Conservation (phyloP, 2,797 vertebrate genomes). For the Eulemur coronatus region DNA sequence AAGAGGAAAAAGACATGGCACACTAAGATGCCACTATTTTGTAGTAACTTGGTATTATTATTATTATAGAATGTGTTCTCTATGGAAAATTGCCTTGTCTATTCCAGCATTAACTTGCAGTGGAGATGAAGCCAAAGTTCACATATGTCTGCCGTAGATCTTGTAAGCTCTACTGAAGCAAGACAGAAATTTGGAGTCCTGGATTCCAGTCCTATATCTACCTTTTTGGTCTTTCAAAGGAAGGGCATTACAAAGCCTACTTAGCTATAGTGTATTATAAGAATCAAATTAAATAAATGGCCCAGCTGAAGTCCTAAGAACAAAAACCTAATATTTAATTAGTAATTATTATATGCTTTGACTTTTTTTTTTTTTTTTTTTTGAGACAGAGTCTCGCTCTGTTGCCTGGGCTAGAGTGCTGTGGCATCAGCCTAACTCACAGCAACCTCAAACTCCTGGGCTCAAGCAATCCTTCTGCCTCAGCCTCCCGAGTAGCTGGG, state of each 20-base stretch:
- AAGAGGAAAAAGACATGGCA: constrained; percentile 18
- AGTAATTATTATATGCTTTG: neutral
- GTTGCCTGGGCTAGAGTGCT: too few relatives aligned
- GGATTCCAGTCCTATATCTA: neutral
- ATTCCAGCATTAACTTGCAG: neutral
- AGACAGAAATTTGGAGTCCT: neutral
- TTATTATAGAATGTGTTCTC: constrained; percentile 26
- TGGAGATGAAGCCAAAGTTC: constrained; percentile 32
- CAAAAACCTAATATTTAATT: neutral
- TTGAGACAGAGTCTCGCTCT: too few relatives aligned
- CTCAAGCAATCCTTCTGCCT: too few relatives aligned
- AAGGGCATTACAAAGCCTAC: neutral
- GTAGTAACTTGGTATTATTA: neutral
- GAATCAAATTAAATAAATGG: neutral
- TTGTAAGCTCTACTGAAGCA: neutral
- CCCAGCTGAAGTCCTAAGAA: neutral
- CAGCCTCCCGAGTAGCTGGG: too few relatives aligned
- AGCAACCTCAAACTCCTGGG: too few relatives aligned
- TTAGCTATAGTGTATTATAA: neutral
- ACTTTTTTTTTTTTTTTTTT: too few relatives aligned
- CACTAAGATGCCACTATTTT: neutral
- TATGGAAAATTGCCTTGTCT: neutral
- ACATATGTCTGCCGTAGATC: neutral
- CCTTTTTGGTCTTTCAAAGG: neutral
- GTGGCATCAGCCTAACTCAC: too few relatives aligned